A percentile compares a stretch with the other conserved stretches of the same genome.
Evolutionary conservation across 23 tunicate genomes (phyloP).

Genomic region (Halocynthia roretzi): DNA sequence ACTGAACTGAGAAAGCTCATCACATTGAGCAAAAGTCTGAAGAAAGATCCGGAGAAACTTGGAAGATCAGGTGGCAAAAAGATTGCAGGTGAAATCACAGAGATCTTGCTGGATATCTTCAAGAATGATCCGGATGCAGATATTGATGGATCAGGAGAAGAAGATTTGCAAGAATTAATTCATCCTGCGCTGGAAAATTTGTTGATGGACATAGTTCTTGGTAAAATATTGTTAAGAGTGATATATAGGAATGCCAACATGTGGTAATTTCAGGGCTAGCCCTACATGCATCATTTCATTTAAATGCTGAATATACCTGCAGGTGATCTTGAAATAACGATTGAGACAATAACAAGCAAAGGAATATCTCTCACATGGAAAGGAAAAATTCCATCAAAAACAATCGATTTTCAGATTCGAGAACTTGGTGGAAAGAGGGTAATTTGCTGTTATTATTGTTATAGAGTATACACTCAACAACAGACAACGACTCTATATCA

Average conservation of each 20-base stretch:
- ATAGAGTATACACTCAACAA: not conserved
- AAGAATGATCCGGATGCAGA: not conserved
- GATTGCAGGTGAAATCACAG: constrained; percentile 8
- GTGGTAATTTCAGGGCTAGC: not conserved
- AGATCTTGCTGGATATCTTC: not conserved
- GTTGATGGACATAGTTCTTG: constrained; percentile 6
- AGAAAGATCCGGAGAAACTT: not conserved
- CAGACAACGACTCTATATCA: not conserved
- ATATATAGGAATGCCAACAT: not conserved
- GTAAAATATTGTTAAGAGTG: constrained; percentile 1
- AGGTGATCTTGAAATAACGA: constrained; percentile 11
- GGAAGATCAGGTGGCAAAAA: constrained; percentile 13
- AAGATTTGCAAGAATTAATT: constrained; percentile 6
- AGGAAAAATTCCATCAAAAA: constrained; percentile 13
- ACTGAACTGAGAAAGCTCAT: constrained; percentile 1
- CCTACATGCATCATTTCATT: not conserved
- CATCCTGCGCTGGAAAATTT: constrained; percentile 4
- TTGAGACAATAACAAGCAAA: not conserved
- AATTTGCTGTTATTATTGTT: not conserved
- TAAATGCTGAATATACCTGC: not conserved
- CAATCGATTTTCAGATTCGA: constrained; percentile 4
- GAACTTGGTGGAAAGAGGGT: not conserved
- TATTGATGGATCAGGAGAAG: not conserved
- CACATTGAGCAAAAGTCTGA: not conserved
- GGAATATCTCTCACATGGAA: not conserved